phyloP scores from a whole-genome alignment of 2,888 invertebrate species.

The Biston stratarius region DNA sequence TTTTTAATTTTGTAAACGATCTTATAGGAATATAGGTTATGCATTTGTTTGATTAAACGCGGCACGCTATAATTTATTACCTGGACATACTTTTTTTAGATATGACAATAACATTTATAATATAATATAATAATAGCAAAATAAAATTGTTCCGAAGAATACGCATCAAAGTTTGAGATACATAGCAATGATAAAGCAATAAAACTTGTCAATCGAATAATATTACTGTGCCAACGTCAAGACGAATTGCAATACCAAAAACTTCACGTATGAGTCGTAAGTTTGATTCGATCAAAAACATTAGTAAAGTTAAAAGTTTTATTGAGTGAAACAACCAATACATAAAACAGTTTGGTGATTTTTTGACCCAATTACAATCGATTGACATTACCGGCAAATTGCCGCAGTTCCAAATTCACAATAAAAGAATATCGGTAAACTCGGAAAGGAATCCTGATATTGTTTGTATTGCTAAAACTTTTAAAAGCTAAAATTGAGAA shows the following conservation, averaged over 20 bases:
- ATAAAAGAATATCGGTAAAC: slow-evolving; percentile 59
- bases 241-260: slow-evolving; percentile 43
- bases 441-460: slow-evolving; percentile 58
- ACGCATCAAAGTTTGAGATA: slow-evolving; percentile 27
- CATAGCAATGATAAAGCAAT: slow-evolving; percentile 30
- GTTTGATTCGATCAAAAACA: not conserved
- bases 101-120: too few species aligned
- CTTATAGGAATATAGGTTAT: slow-evolving; percentile 7
- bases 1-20: slow-evolving; percentile 11
- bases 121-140: too few species aligned
- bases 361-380: slow-evolving; percentile 26
- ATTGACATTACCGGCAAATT: slow-evolving; percentile 55
- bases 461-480: slow-evolving; percentile 54
- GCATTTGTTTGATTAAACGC: slow-evolving; percentile 15
- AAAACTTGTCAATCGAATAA: slow-evolving; percentile 37
- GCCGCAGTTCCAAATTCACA: slow-evolving; percentile 49
- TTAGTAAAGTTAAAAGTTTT: not conserved
- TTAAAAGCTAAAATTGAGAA: slow-evolving; percentile 41
- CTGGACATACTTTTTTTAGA: too few species aligned
- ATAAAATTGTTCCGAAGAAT: slow-evolving; percentile 12
- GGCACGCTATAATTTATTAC: not conserved
- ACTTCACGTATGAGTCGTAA: slow-evolving; percentile 20
- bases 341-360: slow-evolving; percentile 3
- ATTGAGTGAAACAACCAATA: not conserved
- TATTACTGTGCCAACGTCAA: slow-evolving; percentile 41